These are phyloP conservation scores for Chloropsis cyanopogon DNA, from an alignment of 2,113 vertebrate genomes.

Conservation along the genomic window DNA sequence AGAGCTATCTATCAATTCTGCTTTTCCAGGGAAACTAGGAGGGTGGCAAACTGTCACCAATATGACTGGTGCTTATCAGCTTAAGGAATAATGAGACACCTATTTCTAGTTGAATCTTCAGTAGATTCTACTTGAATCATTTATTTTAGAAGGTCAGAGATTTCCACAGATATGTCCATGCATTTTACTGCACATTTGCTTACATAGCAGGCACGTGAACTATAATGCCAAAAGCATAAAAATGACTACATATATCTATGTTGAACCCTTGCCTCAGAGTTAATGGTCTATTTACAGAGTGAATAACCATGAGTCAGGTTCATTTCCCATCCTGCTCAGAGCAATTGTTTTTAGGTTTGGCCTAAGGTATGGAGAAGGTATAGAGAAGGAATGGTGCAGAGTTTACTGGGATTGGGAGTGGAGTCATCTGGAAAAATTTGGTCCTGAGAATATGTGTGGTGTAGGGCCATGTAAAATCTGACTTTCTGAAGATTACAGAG, in stretches of 20 bases:
- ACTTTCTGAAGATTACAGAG: neutral
- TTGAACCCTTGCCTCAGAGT: neutral
- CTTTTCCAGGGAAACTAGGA: neutral
- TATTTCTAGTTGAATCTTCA: neutral
- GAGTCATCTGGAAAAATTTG: neutral
- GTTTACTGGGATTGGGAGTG: neutral
- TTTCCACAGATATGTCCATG: neutral
- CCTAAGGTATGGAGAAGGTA: neutral
- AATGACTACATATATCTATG: neutral
- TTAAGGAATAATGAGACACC: neutral
- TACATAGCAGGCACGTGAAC: neutral
- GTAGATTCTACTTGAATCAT: neutral
- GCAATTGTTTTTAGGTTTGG: neutral
- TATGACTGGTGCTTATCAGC: neutral
- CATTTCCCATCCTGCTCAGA: neutral
- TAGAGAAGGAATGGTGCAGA: neutral
- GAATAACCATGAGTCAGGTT: neutral
- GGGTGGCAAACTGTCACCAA: neutral
- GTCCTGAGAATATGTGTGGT: neutral
- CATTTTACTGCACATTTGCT: neutral
- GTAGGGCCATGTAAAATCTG: neutral
- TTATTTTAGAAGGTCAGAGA: neutral
- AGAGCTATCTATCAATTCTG: neutral
- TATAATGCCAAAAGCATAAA: neutral
- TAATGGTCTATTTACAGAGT: neutral